Base-by-base conservation (phyloP, 2,888 invertebrate genomes). In the Agrochola macilenta region DNA sequence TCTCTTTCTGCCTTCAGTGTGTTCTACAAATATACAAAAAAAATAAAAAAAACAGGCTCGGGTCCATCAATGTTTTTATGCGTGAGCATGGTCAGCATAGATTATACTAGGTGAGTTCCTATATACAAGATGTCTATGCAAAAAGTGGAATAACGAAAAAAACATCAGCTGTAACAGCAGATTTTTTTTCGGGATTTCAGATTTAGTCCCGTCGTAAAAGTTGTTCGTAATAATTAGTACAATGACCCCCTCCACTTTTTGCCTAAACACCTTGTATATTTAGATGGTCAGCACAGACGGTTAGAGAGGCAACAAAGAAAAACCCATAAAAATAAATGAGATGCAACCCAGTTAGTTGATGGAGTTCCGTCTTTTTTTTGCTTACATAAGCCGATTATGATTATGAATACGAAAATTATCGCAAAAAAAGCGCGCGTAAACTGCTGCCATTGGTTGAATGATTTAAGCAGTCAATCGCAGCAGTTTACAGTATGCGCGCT, bases 21-120 rank as follows among this genome's bases (percentile, higher is more conserved):
- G n/a, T 39, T 69, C 69, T 69, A 69, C 3, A 69, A 69, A 69
- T 69, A 69, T 57, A 69, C 20, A 39, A 69, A 69, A 63, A 60
- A 60, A 60, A 60, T 30, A 49, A 68, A n/a, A 68, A 39, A 39
- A 69, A n/a, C 11, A 7, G n/a, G n/a, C 17, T 35, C 58, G 7
- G 35, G 17, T n/a, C 9, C 68, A 12, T 20, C 4, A n/a, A 35
- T 35, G 14, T 35, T 68, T 54, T 35, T 54, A 17, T 35, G 57
- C 11, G n/a, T 17, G n/a, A 69, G 35, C 11, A 35, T 57, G 35
- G 23, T 26, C 4, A 23, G 14, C 23, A 23, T 63, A 63, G 30
- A 43, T 43, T 43, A 43, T 11, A 43, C 43, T 43, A 7, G 39
- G 39, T 39, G 7, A 7, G 39, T 35, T 3, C 35, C 35, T 35